These are phyloP conservation scores for Hydropsyche tenuis DNA, from an alignment of 1,140 invertebrate genomes.

Conservation along the genomic window DNA sequence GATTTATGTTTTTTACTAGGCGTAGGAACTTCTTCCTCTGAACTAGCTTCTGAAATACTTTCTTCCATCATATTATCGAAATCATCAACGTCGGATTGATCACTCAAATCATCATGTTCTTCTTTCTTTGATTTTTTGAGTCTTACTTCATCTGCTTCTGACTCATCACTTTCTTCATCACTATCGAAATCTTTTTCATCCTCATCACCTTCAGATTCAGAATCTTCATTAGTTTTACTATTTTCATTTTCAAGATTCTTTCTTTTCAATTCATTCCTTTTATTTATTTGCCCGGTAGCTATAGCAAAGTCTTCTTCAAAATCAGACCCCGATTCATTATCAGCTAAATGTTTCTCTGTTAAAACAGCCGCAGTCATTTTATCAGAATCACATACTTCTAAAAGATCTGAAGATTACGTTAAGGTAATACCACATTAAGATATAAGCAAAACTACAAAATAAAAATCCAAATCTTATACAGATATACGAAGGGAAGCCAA, in stretches of 20 bases:
- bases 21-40: background rate
- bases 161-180: constrained; percentile 53
- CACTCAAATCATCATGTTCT: background rate
- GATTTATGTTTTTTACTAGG: background rate
- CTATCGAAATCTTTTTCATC: constrained; percentile 49
- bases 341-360: constrained; percentile 69
- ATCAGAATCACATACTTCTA: constrained; percentile 81
- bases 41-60: background rate
- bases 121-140: constrained; percentile 31
- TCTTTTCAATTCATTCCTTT: constrained; percentile 52
- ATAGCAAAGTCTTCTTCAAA: constrained; percentile 70
- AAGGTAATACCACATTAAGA: constrained; percentile 39
- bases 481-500: too few species aligned
- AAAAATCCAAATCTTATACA: background rate
- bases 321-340: constrained; percentile 67
- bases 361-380: constrained; percentile 69
- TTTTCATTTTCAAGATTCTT: constrained; percentile 48
- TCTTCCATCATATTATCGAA: background rate
- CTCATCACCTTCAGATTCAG: constrained; percentile 41
- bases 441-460: constrained; percentile 34
- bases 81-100: background rate
- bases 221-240: constrained; percentile 29
- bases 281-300: constrained; percentile 58
- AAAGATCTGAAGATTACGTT: constrained; percentile 64
- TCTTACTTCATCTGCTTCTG: constrained; percentile 53